Evolutionary conservation across 2,113 vertebrate species (phyloP).

Genomic region (Myotis davidii): DNA sequence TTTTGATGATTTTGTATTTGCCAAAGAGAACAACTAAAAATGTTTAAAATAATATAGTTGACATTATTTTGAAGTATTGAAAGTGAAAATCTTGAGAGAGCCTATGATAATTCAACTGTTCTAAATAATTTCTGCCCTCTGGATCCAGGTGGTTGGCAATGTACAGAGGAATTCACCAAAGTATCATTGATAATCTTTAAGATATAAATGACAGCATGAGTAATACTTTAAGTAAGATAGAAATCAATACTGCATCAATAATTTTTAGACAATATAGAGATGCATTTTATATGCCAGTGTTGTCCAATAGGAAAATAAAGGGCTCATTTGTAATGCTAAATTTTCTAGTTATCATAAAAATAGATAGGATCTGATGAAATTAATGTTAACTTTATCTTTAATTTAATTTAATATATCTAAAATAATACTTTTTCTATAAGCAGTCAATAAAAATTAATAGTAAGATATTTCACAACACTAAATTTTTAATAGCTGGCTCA

Average conservation of each 20-base stretch:
- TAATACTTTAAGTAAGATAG: neutral
- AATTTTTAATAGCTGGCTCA: neutral
- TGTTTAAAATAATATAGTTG: slow-evolving; percentile 12
- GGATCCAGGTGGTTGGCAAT: neutral
- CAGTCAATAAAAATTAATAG: neutral
- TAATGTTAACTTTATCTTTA: neutral
- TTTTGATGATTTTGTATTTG: neutral
- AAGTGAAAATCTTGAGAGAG: neutral
- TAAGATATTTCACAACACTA: neutral
- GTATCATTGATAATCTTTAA: neutral
- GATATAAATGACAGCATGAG: neutral
- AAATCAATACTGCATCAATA: neutral
- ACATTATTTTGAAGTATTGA: neutral
- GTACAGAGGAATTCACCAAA: neutral
- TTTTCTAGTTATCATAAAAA: neutral
- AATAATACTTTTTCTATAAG: neutral
- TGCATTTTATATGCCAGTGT: neutral
- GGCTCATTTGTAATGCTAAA: neutral
- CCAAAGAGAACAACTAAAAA: neutral
- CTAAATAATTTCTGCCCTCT: neutral
- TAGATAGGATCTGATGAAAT: neutral
- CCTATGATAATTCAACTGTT: neutral
- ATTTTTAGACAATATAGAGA: neutral
- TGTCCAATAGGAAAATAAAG: neutral
- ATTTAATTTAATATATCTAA: neutral